Conservation (phyloP, 2,113 vertebrate species). For the Sciurus niger region DNA sequence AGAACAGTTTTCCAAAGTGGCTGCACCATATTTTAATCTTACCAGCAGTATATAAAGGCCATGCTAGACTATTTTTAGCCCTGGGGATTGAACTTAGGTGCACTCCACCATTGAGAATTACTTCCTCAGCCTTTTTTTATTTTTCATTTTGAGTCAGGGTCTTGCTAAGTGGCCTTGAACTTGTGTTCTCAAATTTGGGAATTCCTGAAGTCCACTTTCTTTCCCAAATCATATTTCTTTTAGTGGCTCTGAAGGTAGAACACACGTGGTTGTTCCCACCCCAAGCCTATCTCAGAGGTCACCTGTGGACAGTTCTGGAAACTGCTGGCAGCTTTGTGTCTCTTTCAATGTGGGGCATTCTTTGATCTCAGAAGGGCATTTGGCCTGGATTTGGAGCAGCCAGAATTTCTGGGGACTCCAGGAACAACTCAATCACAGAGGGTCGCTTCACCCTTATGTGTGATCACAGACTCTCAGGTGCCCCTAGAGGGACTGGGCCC, state of each 20-base stretch:
- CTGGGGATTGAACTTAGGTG: too few species aligned
- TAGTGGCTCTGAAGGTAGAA: not conserved
- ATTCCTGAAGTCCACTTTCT: not conserved
- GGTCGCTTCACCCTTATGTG: not conserved
- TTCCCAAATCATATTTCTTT: not conserved
- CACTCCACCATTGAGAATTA: too few species aligned
- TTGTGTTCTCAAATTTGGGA: not conserved
- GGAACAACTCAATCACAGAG: not conserved
- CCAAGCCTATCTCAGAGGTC: rapidly evolving
- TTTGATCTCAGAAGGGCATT: not conserved
- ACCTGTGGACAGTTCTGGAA: not conserved
- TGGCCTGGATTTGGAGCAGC: not conserved
- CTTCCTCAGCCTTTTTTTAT: too few species aligned
- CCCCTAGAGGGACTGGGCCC: too few species aligned
- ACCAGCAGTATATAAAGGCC: not conserved
- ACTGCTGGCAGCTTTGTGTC: not conserved
- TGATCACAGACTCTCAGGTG: not conserved
- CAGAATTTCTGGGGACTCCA: not conserved
- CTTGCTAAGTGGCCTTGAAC: too few species aligned
- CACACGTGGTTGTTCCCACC: rapidly evolving
- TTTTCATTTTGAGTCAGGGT: too few species aligned
- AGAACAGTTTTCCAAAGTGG: not conserved
- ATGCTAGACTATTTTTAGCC: not conserved
- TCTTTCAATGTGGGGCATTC: not conserved
- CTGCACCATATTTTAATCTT: not conserved